phyloP scores from a whole-genome alignment of 23 tunicate species.

The Ciona savignyi region DNA sequence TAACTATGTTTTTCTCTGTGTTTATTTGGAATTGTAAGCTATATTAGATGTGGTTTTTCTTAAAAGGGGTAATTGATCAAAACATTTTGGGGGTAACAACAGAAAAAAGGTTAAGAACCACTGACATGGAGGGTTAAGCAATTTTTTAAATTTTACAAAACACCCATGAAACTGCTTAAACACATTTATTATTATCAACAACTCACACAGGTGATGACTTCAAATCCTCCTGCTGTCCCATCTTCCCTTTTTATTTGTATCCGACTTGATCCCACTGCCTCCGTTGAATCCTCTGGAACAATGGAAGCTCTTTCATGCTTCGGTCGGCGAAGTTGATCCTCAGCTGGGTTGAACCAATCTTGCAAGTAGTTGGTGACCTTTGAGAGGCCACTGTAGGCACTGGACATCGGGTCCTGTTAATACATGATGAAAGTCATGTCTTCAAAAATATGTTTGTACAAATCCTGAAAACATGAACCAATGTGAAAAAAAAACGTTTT shows the following conservation, averaged over 20 bases:
- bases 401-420: constrained; percentile 43
- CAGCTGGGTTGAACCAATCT: constrained; percentile 62
- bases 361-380: constrained; percentile 73
- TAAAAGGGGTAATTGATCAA: no score
- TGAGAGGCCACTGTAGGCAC: constrained; percentile 65
- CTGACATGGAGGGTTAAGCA: no score
- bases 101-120: no score
- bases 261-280: constrained; percentile 60
- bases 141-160: no score
- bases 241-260: constrained; percentile 53
- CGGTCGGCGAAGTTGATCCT: constrained; percentile 19
- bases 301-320: constrained; percentile 30
- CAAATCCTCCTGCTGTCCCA: constrained; percentile 59
- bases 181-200: not conserved
- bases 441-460: no score
- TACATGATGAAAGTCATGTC: no score
- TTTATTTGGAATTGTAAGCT: no score
- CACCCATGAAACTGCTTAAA: not conserved
- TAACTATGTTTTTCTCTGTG: no score
- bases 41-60: no score
- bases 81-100: no score
- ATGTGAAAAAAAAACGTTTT: no score
- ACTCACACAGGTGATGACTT: constrained; percentile 88
- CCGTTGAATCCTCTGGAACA: constrained; percentile 24
- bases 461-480: no score